These are phyloP conservation scores for Mionectes macconnelli DNA, from an alignment of 2,113 vertebrate genomes.

Conservation along the genomic window DNA sequence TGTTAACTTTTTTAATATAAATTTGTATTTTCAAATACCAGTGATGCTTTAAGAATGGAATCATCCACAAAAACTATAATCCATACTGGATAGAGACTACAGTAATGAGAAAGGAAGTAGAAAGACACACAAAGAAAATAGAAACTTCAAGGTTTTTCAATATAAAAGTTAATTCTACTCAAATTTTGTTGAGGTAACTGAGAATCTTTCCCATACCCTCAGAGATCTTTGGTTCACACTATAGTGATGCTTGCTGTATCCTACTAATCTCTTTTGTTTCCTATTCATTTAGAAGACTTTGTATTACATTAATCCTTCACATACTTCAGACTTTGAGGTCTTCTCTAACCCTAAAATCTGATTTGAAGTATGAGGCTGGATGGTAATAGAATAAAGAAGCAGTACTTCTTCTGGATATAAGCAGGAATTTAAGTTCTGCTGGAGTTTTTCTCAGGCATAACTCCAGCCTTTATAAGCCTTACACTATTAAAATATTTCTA, in stretches of 20 bases:
- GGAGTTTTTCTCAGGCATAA: neutral
- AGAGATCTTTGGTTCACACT: neutral
- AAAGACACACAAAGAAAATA: neutral
- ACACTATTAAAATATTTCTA: conserved; percentile 8
- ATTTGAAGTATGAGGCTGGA: conserved; percentile 4
- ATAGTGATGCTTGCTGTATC: neutral
- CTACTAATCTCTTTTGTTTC: neutral
- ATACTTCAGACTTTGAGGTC: neutral
- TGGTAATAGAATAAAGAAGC: neutral
- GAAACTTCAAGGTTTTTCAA: neutral
- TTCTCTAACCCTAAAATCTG: neutral
- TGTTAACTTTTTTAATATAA: neutral
- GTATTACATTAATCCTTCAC: conserved; percentile 18
- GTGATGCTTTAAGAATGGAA: neutral
- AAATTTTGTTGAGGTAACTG: neutral
- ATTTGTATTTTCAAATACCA: neutral
- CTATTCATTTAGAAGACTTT: conserved; percentile 25
- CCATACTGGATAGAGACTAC: neutral
- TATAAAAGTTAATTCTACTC: neutral
- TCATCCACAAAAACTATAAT: neutral
- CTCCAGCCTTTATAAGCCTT: neutral
- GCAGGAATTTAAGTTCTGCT: neutral
- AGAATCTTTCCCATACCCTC: neutral
- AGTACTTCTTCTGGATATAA: neutral
- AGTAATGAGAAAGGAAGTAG: neutral